Evolutionary conservation across 2,797 vertebrate species (phyloP), one percentile per base, ranked within the genome.

Genomic region (Siniperca scherzeri): DNA sequence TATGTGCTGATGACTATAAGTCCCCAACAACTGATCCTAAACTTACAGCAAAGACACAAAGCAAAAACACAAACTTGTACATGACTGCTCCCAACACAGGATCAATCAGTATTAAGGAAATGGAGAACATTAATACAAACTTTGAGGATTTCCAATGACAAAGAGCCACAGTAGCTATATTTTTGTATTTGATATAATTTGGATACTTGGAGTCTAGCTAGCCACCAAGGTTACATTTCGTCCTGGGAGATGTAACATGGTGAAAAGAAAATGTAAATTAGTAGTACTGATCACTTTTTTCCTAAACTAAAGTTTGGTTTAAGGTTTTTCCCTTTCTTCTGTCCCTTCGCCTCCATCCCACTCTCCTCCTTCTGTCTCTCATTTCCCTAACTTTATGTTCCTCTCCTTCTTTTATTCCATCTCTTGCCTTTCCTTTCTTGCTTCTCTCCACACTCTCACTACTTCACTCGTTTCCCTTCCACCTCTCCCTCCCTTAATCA

Each of bases 401-500:
- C n/a, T 64, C 55, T 65, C 33, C 48, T 70, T 69, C 22, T 74
- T 65, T 89, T 65, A 78, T 13, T 19, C 48, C 27, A 72, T 80
- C 52, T 79, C 70, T 73, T 46, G 33, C 70, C 74, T 77, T 60
- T 79, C 68, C 52, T 62, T 64, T 79, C 67, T 65, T 50, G 25
- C 74, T 25, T 75, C 77, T 57, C 61, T 46, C 48, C 74, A 53
- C 52, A 78, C 78, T 62, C 60, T 80, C 77, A 46, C 72, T 70
- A 77, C 80, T 66, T 84, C 61, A 66, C 68, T 53, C 60, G 10
- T 80, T 80, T 77, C 56, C 66, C 66, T 62, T 81, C 76, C 67
- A 83, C 77, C 42, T 81, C 76, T 88, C 79, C 61, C 75, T 75
- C 64, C 80, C 89, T 91, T 92, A 93, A 94, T 94, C 88, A 92